These are phyloP conservation scores for Diachrysia chrysitis DNA, from an alignment of 2,888 invertebrate genomes.

Conservation along the genomic window DNA sequence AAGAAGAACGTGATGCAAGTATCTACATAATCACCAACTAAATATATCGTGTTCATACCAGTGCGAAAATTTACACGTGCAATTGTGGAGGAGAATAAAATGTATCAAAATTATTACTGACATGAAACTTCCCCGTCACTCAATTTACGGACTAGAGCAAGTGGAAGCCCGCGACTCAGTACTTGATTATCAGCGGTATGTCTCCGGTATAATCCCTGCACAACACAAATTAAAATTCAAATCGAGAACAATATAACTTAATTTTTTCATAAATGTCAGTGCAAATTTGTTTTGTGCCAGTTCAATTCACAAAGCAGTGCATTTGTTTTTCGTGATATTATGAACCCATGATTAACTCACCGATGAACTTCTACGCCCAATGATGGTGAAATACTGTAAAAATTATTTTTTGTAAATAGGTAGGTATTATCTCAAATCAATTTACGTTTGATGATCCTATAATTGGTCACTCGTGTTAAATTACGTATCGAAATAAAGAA, in stretches of 20 bases:
- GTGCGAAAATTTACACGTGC: conserved; percentile 19
- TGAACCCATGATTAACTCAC: conserved; percentile 51
- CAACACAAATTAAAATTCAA: conserved; percentile 22
- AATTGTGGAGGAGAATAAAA: background rate
- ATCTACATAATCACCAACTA: background rate
- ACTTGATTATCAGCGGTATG: conserved; percentile 47
- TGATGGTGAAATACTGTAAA: conserved; percentile 55
- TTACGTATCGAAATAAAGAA: background rate
- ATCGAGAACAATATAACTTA: background rate
- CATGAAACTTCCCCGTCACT: conserved; percentile 46
- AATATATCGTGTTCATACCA: conserved; percentile 10
- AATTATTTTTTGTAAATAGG: conserved; percentile 12
- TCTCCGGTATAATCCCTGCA: conserved; percentile 27
- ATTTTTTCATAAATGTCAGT: background rate
- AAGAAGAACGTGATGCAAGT: background rate
- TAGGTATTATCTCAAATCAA: background rate
- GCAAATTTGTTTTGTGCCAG: background rate
- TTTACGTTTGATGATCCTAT: background rate
- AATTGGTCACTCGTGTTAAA: background rate
- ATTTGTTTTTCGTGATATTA: background rate
- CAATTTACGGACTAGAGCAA: conserved; percentile 34
- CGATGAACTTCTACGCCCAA: conserved; percentile 56
- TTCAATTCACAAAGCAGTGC: conserved; percentile 17
- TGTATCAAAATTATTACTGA: conserved; percentile 31
- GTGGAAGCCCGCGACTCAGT: conserved; percentile 35